Base-by-base conservation (phyloP, 2,113 vertebrate species). In the Capreolus pygargus region DNA sequence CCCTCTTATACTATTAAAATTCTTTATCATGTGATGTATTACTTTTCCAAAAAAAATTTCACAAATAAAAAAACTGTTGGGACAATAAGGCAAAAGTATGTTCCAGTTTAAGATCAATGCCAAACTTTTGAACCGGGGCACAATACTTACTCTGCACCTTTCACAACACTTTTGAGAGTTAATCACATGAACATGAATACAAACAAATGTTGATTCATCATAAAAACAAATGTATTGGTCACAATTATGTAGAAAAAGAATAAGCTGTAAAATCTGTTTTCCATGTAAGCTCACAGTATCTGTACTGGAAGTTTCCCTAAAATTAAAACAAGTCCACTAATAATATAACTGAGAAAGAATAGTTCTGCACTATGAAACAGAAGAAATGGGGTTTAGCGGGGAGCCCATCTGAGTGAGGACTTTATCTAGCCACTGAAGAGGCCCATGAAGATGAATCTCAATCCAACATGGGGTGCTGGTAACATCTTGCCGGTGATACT, bases 401-500 rank as follows among this genome's bases (percentile, higher is more conserved):
- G 99, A 99, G 92, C 99, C 99, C 99, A 99, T 99, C 98, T 99
- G 99, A 98, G 99, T 99, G 86, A 99, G 99, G 99, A 99, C 99
- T 99, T 99, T 99, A 99, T 99, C 99, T 98, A 99, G 99, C 99
- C 99, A 99, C 98, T 99, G 99, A 52, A 99, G 99, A 58, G 99
- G 99, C 86, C 99, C 99, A 5, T 99, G 99, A 95, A 99, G 99
- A 98, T 99, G 99, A 98, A 99, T 99, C 98, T 99, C 99, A 93
- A 99, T 99, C 99, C 99, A 99, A 98, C 99, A 99, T 0, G 99
- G 99, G 96, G 99, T 99, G 98, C 99, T 99, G 5, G 99, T 99
- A 94, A 99, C 99, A 86, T 99, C 99, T 98, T 99, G 99, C 43
- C 99, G 99, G 95, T 99, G 99, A 97, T 99, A 99, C 36, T 99